Evolutionary conservation across 2,888 invertebrate species (phyloP).

Genomic region (Dicyrtoma fusca): DNA sequence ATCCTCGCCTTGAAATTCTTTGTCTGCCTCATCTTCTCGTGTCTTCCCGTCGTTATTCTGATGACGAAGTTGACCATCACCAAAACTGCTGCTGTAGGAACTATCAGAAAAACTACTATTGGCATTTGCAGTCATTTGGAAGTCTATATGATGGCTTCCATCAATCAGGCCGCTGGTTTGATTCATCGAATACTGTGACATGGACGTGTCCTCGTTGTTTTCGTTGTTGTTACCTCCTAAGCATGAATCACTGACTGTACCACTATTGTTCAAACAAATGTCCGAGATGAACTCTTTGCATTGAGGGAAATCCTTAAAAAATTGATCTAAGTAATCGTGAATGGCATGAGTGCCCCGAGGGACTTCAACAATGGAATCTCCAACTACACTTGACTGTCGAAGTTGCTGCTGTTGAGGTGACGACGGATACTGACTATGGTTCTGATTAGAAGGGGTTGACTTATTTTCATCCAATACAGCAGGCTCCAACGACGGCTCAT

Average conservation of each 20-base stretch:
- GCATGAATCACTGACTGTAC: neutral
- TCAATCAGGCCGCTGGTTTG: slow-evolving; percentile 35
- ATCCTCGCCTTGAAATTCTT: slow-evolving; percentile 24
- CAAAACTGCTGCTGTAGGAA: slow-evolving; percentile 31
- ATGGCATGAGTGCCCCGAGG: slow-evolving; percentile 45
- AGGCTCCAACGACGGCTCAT: slow-evolving; percentile 65
- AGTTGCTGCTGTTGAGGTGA: slow-evolving; percentile 1
- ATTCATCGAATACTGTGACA: slow-evolving; percentile 44
- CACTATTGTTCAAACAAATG: slow-evolving; percentile 56
- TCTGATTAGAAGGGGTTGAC: slow-evolving; percentile 22
- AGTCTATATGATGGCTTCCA: slow-evolving; percentile 3
- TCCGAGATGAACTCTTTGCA: slow-evolving; percentile 68
- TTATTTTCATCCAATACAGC: slow-evolving; percentile 40
- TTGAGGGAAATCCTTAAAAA: slow-evolving; percentile 72
- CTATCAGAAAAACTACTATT: slow-evolving; percentile 32
- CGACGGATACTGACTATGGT: slow-evolving; percentile 31
- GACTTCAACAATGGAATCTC: slow-evolving; percentile 7
- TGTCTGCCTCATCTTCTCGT: neutral
- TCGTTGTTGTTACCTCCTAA: neutral
- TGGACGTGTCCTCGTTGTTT: slow-evolving; percentile 29
- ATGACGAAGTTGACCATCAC: slow-evolving; percentile 12
- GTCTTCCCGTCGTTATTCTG: neutral
- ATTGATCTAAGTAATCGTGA: slow-evolving; percentile 62
- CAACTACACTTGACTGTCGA: slow-evolving; percentile 8
- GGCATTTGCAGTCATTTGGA: slow-evolving; percentile 12